A percentile compares a stretch with the other conserved stretches of the same genome.
phyloP scores from a whole-genome alignment of 2,113 vertebrate genomes.

The Morone chrysops region DNA sequence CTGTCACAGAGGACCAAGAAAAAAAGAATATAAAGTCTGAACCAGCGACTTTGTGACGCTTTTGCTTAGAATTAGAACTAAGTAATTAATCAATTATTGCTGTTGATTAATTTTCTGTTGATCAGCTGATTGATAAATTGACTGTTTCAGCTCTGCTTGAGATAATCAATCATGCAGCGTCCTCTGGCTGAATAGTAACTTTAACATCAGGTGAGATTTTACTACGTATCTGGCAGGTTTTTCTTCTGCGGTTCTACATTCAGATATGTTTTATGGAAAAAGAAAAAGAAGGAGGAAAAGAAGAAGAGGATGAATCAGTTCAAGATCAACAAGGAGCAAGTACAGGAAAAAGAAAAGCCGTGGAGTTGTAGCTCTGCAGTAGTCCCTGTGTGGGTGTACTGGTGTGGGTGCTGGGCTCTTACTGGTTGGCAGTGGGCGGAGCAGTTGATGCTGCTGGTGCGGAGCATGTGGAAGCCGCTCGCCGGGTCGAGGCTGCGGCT shows the following conservation, averaged over 20 bases:
- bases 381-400: not conserved
- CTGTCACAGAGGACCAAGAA: not conserved
- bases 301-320: not conserved
- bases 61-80: not conserved
- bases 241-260: not conserved
- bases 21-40: not conserved
- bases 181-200: too few species aligned
- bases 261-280: not conserved
- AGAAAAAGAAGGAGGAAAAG: not conserved
- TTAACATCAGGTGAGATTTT: not conserved
- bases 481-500: conserved; percentile 86
- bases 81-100: too few species aligned
- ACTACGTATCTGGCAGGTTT: not conserved
- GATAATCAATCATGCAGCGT: not conserved
- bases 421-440: conserved; percentile 90
- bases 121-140: too few species aligned
- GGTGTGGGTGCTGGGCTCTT: conserved; percentile 56
- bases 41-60: not conserved
- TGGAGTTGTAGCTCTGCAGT: not conserved
- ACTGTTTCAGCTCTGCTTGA: not conserved
- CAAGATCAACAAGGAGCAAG: not conserved
- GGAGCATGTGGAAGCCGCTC: conserved; percentile 89
- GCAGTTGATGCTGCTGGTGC: conserved; percentile 88
- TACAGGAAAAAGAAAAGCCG: not conserved
- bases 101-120: too few species aligned